These are phyloP conservation scores for Ephydatia muelleri DNA, from an alignment of 37 sponge, comb jelly and placozoan genomes.

Conservation along the genomic window DNA sequence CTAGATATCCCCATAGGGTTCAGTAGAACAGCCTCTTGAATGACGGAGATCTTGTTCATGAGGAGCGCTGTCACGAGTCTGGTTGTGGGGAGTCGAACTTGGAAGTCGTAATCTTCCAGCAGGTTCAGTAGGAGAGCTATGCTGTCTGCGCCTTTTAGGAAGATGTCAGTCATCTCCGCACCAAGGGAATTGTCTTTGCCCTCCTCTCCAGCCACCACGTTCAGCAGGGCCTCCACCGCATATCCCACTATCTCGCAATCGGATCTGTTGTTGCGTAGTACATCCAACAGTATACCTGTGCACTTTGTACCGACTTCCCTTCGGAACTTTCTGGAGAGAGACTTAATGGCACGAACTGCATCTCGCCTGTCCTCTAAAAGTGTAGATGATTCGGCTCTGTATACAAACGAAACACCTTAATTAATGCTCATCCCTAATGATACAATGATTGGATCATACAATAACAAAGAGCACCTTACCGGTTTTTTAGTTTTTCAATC, in stretches of 20 bases:
- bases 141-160: constrained; percentile 70
- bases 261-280: constrained; percentile 54
- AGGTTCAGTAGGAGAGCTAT: constrained; percentile 65
- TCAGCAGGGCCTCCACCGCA: constrained; percentile 82
- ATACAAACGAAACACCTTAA: constrained; percentile 17
- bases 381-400: constrained; percentile 77
- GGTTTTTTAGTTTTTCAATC: constrained; percentile 52
- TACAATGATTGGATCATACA: not conserved
- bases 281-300: constrained; percentile 61
- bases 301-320: constrained; percentile 89
- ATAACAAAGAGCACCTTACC: constrained; percentile 7
- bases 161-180: constrained; percentile 64
- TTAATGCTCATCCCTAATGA: not conserved
- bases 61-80: constrained; percentile 66
- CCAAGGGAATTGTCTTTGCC: constrained; percentile 26
- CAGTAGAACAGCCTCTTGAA: constrained; percentile 76
- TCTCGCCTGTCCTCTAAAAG: constrained; percentile 88
- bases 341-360: constrained; percentile 82
- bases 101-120: constrained; percentile 85
- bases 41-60: constrained; percentile 25
- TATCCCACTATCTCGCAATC: constrained; percentile 72
- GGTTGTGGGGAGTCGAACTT: constrained; percentile 74
- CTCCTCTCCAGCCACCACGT: constrained; percentile 54
- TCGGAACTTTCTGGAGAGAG: constrained; percentile 82
- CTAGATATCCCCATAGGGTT: constrained; percentile 83